Base-by-base conservation (phyloP, 2,797 vertebrate genomes). In the Chloroceryle amazona region DNA sequence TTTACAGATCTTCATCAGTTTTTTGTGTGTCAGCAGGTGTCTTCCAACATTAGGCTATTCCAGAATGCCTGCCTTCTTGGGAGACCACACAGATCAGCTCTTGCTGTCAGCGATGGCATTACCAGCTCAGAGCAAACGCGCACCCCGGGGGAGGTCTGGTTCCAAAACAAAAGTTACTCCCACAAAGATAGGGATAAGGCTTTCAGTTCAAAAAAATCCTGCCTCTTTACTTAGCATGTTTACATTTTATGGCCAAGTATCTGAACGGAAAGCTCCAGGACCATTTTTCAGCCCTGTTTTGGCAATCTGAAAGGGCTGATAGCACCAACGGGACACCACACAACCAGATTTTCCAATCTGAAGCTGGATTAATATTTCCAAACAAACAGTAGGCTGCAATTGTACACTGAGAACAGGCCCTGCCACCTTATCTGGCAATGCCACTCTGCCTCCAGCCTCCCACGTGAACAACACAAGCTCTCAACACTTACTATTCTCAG, bases 301-400 rank as follows among this genome's bases (percentile, higher is more conserved):
- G 71, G 80, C 71, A 95, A 86, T 66, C 37, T 83, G 67, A 54
- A 84, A 67, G 5, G 70, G 60, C 70, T 91, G 10, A 90, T 54
- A 91, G 37, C 71, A 46, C 33, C 82, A 96, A 93, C 33, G 82
- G 37, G 61, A 89, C 52, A 92, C 41, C 35, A 65, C 11, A 47
- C 11, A 47, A 68, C 1, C 18, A 92, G 22, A 54, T 62, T 84
- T 81, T 66, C 51, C 67, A 93, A 81, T 72, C 87, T 91, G 25
- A 95, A 96, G 63, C 21, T 44, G 89, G 75, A 92, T 94, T 86
- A 96, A 73, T 79, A 61, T 92, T 97, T 93, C 87, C 76, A 44
- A 95, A 95, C 85, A 95, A 74, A 96, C 76, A 89, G 6, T 52
- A 33, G 15, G 78, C 66, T 89, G 93, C 72, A 97, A 97, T 16